Conservation (phyloP, 2,797 vertebrate genomes). For the Megalops cyprinoides region DNA sequence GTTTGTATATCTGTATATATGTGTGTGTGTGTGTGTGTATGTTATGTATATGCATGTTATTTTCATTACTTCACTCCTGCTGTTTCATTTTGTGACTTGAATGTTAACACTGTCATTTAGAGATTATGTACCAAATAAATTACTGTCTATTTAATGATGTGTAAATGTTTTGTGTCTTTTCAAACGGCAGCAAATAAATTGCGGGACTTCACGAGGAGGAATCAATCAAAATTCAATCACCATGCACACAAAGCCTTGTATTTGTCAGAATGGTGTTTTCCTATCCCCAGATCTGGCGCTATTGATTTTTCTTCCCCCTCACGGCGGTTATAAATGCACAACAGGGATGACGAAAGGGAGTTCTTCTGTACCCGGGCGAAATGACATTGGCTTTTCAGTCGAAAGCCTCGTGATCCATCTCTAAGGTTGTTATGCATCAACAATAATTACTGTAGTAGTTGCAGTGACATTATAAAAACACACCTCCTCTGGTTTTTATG, state of each 20-base stretch:
- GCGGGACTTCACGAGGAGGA: conserved; percentile 58
- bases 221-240: conserved; percentile 80
- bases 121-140: conserved; percentile 43
- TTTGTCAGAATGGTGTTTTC: conserved; percentile 80
- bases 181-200: conserved; percentile 46
- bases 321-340: conserved; percentile 47
- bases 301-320: conserved; percentile 71
- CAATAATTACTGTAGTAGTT: conserved; percentile 21
- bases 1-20: too few relatives aligned
- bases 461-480: conserved; percentile 12
- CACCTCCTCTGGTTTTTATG: neutral
- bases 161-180: conserved; percentile 35
- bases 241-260: conserved; percentile 43
- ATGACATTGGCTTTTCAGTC: conserved; percentile 44
- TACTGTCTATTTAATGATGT: conserved; percentile 49
- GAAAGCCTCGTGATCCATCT: conserved; percentile 35
- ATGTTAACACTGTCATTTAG: conserved; percentile 40
- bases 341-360: conserved; percentile 35
- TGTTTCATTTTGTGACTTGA: conserved; percentile 33
- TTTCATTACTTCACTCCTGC: conserved; percentile 37
- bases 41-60: conserved; percentile 54
- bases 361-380: conserved; percentile 42
- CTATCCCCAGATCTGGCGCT: conserved; percentile 76
- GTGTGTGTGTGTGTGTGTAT: too few relatives aligned
- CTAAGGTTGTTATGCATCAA: conserved; percentile 41